phyloP scores from a whole-genome alignment of 2,113 vertebrate genomes.

The Anarhynchus alexandrinus region DNA sequence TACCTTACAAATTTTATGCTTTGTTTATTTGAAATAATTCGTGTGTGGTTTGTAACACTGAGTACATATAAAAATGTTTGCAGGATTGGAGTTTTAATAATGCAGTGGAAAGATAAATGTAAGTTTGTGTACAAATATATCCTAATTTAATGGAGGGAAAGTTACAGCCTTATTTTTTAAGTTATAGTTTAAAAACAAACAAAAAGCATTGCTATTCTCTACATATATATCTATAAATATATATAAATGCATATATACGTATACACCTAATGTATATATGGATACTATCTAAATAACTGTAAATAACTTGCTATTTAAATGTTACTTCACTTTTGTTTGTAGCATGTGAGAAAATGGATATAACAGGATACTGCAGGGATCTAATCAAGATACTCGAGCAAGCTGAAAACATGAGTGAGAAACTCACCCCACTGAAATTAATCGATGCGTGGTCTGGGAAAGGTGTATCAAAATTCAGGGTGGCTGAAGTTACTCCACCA shows the following conservation, averaged over 20 bases:
- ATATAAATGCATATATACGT: neutral
- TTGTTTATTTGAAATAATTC: neutral
- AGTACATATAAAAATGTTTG: neutral
- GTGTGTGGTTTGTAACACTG: neutral
- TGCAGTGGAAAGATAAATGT: neutral
- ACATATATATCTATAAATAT: neutral
- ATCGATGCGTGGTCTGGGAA: slow-evolving; percentile 90
- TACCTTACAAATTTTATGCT: neutral
- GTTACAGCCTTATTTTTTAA: neutral
- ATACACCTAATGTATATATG: neutral
- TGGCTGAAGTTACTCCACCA: slow-evolving; percentile 74
- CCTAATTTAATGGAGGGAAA: neutral
- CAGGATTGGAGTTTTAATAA: neutral
- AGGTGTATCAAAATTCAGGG: slow-evolving; percentile 84
- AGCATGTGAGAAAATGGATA: slow-evolving; percentile 79
- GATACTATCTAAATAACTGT: neutral
- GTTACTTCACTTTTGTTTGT: neutral
- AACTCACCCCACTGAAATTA: slow-evolving; percentile 91
- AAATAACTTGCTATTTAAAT: neutral
- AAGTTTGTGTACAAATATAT: neutral
- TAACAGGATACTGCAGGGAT: slow-evolving; percentile 81
- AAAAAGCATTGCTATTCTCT: neutral
- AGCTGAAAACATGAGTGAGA: slow-evolving; percentile 82
- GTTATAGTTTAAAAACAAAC: neutral
- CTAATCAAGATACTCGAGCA: slow-evolving; percentile 85